These are phyloP conservation scores for Lochmaea crataegi DNA, from an alignment of 2,888 invertebrate species.

Conservation along the genomic window DNA sequence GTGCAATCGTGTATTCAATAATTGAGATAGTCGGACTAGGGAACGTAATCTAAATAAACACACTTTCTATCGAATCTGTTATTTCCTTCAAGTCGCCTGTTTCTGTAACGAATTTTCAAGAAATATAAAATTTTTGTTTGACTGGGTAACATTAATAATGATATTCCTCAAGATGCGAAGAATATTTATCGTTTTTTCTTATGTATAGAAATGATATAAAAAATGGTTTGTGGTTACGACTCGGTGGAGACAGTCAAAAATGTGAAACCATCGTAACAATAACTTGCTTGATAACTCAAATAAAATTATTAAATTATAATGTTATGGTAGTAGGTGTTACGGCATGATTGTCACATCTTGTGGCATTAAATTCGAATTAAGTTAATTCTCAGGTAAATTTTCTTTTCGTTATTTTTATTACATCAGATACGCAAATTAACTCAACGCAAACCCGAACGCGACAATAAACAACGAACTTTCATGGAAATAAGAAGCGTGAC, in stretches of 20 bases:
- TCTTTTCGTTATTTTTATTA: conserved; percentile 52
- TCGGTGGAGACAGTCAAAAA: conserved; percentile 54
- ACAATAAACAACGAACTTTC: conserved; percentile 19
- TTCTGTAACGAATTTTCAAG: no score
- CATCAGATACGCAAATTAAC: conserved; percentile 60
- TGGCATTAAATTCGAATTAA: conserved; percentile 65
- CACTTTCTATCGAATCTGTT: no score
- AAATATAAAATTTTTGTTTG: no score
- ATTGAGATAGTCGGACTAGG: no score
- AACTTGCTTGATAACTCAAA: conserved; percentile 57
- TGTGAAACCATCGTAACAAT: conserved; percentile 58
- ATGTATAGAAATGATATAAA: conserved; percentile 14
- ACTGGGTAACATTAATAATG: not conserved
- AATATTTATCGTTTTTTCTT: not conserved
- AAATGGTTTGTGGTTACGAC: conserved; percentile 50
- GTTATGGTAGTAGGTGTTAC: conserved; percentile 65
- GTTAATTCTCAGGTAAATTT: conserved; percentile 49
- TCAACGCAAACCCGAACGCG: conserved; percentile 36
- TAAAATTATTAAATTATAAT: conserved; percentile 65
- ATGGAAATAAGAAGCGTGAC: conserved; percentile 21
- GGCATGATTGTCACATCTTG: conserved; percentile 64
- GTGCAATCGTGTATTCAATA: no score
- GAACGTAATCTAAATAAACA: no score
- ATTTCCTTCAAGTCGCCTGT: no score
- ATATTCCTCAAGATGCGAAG: not conserved